Evolutionary conservation across 2,113 vertebrate species (phyloP), one percentile per base, ranked within the genome.

Genomic region (Acrocephalus kingi): DNA sequence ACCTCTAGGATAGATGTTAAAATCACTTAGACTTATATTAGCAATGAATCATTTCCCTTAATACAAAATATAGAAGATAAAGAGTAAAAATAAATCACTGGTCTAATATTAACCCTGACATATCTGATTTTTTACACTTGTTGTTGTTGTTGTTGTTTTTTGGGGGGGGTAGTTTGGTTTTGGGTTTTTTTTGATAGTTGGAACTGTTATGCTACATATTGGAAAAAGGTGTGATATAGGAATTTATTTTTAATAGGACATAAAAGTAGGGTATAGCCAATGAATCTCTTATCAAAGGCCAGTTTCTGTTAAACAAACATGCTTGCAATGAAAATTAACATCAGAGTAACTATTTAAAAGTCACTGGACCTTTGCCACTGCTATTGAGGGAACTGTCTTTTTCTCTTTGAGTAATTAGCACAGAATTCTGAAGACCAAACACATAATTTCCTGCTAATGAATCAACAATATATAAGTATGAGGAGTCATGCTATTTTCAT

Each of bases 1-100:
- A 91, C 63, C 86, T 59, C 62, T 54, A 94, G 89, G 94, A 96
- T 75, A 97, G 96, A 92, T 95, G 89, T 79, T 96, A 97, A 97
- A 96, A 97, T 96, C 93, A 84, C 74, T 94, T 94, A 72, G 48
- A 90, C 48, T 87, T 93, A 76, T 69, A 87, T 92, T 96, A 89
- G 48, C 39, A 82, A 96, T 91, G 41, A 94, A 95, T 94, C 45
- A 96, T 69, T 96, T 95, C 80, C 54, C 58, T 43, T 59, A 68
- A 51, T 52, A 62, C 21, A 90, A 97, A 96, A 93, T 94, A 89
- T 7, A 71, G 83, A 95, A 80, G 21, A 56, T n/a, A 39, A 13
- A 91, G 87, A 84, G 55, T 62, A 72, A 87, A 94, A 93, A 73
- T 28, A 1, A 86, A 63, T 66, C 75, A 51, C 30, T 55, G 9